A percentile compares a stretch with the other conserved stretches of the same genome.
Conservation (phyloP, 2,888 invertebrate species). For the Cataglyphis albicans region DNA sequence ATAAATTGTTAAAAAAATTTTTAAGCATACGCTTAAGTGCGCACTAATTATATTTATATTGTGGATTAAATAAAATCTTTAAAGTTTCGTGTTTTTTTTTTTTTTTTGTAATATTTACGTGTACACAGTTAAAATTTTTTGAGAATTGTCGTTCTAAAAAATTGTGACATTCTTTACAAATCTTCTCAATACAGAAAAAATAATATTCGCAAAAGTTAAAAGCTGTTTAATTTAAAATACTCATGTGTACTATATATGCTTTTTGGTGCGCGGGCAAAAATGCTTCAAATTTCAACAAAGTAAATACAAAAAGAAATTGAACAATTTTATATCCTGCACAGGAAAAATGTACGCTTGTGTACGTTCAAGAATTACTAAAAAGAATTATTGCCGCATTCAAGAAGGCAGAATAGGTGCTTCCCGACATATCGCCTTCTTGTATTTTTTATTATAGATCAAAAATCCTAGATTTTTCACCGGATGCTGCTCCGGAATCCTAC, state of each 20-base stretch:
- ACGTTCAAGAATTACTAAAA: neutral
- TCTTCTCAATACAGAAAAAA: neutral
- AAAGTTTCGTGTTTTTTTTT: neutral
- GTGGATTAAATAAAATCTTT: neutral
- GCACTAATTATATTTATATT: neutral
- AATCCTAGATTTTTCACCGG: constrained; percentile 16
- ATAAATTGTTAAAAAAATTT: neutral
- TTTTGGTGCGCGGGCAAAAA: neutral
- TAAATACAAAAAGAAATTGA: neutral
- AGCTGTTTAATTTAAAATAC: too few species aligned
- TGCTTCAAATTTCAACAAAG: neutral
- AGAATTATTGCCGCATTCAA: neutral
- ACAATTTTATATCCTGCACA: neutral
- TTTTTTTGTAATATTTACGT: neutral
- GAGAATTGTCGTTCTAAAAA: neutral
- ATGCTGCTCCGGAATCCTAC: constrained; percentile 1
- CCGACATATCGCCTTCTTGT: neutral
- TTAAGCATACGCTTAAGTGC: neutral
- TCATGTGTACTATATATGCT: neutral
- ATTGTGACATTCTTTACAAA: neutral
- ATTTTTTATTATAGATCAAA: constrained; percentile 5
- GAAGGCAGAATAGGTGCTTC: neutral
- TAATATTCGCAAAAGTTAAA: too few species aligned
- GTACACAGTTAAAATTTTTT: neutral
- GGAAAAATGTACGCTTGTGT: neutral